Conservation (phyloP, 2,797 vertebrate genomes). For the Chaetophractus vellerosus region DNA sequence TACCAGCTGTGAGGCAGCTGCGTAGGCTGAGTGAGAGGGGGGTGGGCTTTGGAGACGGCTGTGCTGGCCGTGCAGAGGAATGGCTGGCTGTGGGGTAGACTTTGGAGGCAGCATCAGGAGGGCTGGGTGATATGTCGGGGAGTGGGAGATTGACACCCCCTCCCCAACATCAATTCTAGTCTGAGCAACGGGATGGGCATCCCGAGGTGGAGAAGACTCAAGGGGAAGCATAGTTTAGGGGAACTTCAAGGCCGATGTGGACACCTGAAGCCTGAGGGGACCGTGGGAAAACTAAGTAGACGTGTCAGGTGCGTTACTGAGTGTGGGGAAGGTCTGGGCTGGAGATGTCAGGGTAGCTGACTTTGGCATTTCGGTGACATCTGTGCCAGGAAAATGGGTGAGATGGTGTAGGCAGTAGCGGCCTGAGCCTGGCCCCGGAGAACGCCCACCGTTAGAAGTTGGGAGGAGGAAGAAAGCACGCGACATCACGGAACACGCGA, state of each 20-base stretch:
- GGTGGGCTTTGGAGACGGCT: fast-evolving
- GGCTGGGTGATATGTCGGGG: fast-evolving
- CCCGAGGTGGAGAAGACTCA: not conserved
- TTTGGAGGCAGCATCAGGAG: not conserved
- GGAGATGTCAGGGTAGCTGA: fast-evolving
- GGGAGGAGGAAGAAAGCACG: not conserved
- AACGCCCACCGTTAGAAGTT: fast-evolving
- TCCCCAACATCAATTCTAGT: not conserved
- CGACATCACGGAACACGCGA: fast-evolving
- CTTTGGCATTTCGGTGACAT: not conserved
- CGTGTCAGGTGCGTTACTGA: not conserved
- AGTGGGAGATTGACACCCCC: not conserved
- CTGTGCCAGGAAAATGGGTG: fast-evolving
- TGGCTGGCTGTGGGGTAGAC: fast-evolving
- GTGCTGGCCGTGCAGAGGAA: not conserved
- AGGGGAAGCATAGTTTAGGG: not conserved
- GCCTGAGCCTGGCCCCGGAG: not conserved
- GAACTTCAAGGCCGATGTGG: not conserved
- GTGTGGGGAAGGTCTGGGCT: not conserved
- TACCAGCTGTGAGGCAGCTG: not conserved
- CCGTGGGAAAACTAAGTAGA: not conserved
- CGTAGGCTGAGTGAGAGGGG: too few relatives aligned
- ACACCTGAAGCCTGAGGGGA: not conserved
- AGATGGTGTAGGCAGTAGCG: fast-evolving
- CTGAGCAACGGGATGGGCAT: not conserved